These are phyloP conservation scores for Megalops atlanticus DNA, from an alignment of 2,113 vertebrate species.

Conservation along the genomic window DNA sequence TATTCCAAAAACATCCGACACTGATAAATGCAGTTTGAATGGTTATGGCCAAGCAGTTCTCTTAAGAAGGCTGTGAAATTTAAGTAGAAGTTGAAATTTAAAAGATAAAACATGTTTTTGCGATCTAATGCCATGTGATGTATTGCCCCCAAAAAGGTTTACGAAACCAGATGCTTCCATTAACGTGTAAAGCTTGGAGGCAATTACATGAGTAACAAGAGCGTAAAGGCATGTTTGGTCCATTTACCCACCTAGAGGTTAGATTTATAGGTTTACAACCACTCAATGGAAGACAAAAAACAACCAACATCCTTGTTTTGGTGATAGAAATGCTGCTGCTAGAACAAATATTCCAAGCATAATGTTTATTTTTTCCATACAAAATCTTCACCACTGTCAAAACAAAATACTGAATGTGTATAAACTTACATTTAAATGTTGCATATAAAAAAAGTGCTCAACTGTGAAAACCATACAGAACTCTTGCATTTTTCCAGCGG, in stretches of 20 bases:
- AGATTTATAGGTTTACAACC: neutral
- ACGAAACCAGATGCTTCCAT: neutral
- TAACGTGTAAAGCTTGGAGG: neutral
- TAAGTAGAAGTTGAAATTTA: neutral
- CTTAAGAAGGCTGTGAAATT: no score
- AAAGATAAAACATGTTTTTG: neutral
- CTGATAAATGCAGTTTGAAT: neutral
- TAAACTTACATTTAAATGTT: neutral
- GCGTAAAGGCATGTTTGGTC: no score
- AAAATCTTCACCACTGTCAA: slow-evolving; percentile 1
- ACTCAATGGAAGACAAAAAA: neutral
- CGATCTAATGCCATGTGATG: neutral
- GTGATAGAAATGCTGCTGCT: neutral
- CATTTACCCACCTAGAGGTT: no score
- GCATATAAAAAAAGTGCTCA: slow-evolving; percentile 4
- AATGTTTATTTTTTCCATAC: slow-evolving; percentile 12
- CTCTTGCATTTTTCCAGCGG: neutral
- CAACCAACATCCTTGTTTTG: neutral
- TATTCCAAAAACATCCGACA: neutral
- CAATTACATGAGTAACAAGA: no score
- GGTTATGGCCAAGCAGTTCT: no score
- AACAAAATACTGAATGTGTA: neutral
- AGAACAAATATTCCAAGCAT: slow-evolving; percentile 15
- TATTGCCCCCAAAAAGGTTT: no score
- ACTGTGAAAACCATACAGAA: neutral